Evolutionary conservation across 2,113 vertebrate species (phyloP), one percentile per base, ranked within the genome.

Genomic region (Petroica traversi): DNA sequence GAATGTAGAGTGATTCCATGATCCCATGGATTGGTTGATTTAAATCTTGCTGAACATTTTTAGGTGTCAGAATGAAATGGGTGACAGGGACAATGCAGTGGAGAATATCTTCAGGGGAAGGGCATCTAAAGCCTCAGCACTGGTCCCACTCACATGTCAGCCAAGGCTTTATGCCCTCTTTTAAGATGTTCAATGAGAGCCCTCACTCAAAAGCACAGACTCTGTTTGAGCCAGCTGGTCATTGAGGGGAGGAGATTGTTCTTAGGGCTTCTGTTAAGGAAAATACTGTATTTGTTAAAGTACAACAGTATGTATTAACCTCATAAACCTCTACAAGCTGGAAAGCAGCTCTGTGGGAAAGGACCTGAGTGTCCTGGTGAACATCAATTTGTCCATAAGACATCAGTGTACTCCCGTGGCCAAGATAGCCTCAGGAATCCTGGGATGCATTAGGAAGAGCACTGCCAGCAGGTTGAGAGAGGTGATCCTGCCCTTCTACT

Each of bases 131-230:
- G 8, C 12, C 46, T 63, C 14, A 34, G 41, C 38, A 31, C 18
- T 43, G 18, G 5, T 77, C 13, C 33, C 33, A 18, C 26, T 75
- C 16, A 10, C 9, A 2, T 1, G 8, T 46, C 59, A 87, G 68
- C 38, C 14, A 28, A 54, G 14, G 26, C 22, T 68, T 40, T 51
- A 40, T 79, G 22, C 24, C 38, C 17, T 54, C 11, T 88, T 51
- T 57, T 36, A n/a, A 26, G 34, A 13, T 61, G 25, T 36, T 25
- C 29, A 45, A 6, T 84, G 41, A 46, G 31, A 85, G 5, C 5
- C 24, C 11, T 9, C 0, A 0, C 15, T 64, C 18, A 43, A 48
- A 81, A 78, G 45, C 31, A n/a, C 4, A 28, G 40, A 24, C 14
- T 59, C 1, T 64, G 14, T 76, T 63, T 68, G 54, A 69, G 59